Evolutionary conservation across 2,888 invertebrate species (phyloP), one percentile per base, ranked within the genome.

Genomic region (Eupeodes latifasciatus): DNA sequence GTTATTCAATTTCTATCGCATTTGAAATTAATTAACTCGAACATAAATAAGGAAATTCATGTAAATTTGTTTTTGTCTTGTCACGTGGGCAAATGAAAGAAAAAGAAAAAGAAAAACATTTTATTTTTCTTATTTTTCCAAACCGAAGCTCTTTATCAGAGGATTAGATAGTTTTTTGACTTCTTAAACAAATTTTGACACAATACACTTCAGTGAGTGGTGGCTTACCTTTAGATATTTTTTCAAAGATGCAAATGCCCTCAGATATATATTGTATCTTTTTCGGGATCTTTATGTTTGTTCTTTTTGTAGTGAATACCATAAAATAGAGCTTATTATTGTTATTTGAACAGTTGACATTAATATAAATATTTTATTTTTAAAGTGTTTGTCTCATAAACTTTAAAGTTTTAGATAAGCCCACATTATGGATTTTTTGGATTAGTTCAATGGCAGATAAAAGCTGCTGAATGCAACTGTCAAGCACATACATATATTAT

Each of bases 1-100:
- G 80, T 80, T 47, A 80, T 80, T 80, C 80, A 55, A 64, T 55
- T 66, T 74, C 49, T 74, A 74, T 72, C 80, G 57, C 64, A 80
- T 72, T 27, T 44, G 44, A 74, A 72, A 61, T 74, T 80, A 80
- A 80, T 80, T 80, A 80, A 72, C 80, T 55, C 55, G 57, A 62
- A 19, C 55, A 72, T 80, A 71, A 64, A 80, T 62, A 59, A 72
- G 34, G 47, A 11, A 72, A 59, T 72, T 72, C 72, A 59, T 72
- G 69, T 55, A 69, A 36, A 7, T 40, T 40, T 40, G 40, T 40
- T 19, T 19, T 19, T 71, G 47, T 81, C 34, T 69, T 84, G 84
- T 80, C 84, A 80, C 84, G 84, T 84, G 80, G 84, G 75, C 80
- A 85, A 51, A 81, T 61, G 74, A 81, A 77, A 61, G 5, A 36